A percentile compares a stretch with the other conserved stretches of the same genome.
phyloP scores from a whole-genome alignment of 53 echinoderm and acorn worm species.

The Paracentrotus lividus region DNA sequence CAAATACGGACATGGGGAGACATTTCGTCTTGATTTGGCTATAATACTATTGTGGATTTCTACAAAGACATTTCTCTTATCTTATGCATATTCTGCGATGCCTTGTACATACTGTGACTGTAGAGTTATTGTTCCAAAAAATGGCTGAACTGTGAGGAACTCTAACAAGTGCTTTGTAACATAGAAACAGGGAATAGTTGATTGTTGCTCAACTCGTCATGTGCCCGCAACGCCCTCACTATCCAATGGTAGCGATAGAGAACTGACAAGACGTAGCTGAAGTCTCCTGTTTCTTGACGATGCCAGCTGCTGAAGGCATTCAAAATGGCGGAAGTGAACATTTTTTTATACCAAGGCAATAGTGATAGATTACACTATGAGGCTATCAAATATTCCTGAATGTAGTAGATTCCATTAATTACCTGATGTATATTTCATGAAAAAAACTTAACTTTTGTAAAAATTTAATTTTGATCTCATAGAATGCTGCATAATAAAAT shows the following conservation, averaged over 20 bases:
- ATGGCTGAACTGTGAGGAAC: conserved; percentile 16
- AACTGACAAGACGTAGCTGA: neutral
- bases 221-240: neutral
- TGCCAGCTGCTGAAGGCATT: neutral
- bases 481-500: conserved; percentile 44
- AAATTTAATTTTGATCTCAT: conserved; percentile 6
- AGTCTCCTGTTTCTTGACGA: neutral
- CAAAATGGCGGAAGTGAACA: neutral
- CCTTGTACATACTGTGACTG: conserved; percentile 40
- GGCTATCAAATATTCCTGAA: conserved; percentile 41
- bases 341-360: neutral
- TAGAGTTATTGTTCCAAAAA: neutral
- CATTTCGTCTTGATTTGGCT: conserved; percentile 11
- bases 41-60: conserved; percentile 2
- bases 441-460: conserved; percentile 41
- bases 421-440: conserved; percentile 29
- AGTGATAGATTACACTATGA: neutral
- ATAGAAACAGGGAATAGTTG: neutral
- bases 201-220: neutral
- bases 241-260: neutral
- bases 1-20: conserved; percentile 16
- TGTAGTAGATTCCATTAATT: neutral
- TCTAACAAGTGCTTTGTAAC: conserved; percentile 31
- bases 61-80: neutral
- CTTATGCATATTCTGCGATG: conserved; percentile 55